Evolutionary conservation across 1,140 invertebrate species (phyloP), one percentile per base, ranked within the genome.

Genomic region (Papilio helenus): DNA sequence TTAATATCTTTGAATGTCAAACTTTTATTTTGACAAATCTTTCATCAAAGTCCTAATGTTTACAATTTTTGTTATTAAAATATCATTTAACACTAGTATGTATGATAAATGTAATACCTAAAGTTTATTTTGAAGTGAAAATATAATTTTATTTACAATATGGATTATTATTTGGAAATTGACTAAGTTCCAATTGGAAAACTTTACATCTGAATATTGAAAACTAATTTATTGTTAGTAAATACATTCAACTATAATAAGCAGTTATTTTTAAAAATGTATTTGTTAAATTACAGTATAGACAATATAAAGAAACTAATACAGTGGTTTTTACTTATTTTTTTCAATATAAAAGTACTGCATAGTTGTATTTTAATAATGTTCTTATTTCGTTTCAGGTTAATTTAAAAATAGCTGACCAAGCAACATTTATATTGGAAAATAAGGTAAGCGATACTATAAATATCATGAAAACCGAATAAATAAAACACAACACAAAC

Each of bases 221-320:
- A 61, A 26, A 68, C 3, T 61, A 26, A 61, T 61, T 61, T 26
- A 34, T 16, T 68, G 61, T 68, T 68, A 68, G 61, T 65, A 26
- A 61, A 61, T 18, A 14, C 2, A 9, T 61, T 23, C 7, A 61
- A 39, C 5, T 39, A 39, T 39, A 39, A 39, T 39, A 39, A 5
- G 34, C 34, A 39, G 34, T 39, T 39, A 39, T 39, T 39, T 39
- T 39, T 39, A 39, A 0, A n/a, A 39, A 39, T 7, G 51, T 55
- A 14, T 7, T n/a, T 55, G n/a, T 39, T 39, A 39, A 39, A 8
- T 39, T 39, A 39, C 0, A 39, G 34, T 39, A 39, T 4, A 39
- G 4, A 8, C 34, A 39, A 7, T 39, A 39, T 39, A 8, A 39
- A 39, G 3, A 39, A 39, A 8, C 7, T 55, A 1, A 55, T n/a